Base-by-base conservation (phyloP, 2,888 invertebrate species). In the Drosophila sordidapex region DNA sequence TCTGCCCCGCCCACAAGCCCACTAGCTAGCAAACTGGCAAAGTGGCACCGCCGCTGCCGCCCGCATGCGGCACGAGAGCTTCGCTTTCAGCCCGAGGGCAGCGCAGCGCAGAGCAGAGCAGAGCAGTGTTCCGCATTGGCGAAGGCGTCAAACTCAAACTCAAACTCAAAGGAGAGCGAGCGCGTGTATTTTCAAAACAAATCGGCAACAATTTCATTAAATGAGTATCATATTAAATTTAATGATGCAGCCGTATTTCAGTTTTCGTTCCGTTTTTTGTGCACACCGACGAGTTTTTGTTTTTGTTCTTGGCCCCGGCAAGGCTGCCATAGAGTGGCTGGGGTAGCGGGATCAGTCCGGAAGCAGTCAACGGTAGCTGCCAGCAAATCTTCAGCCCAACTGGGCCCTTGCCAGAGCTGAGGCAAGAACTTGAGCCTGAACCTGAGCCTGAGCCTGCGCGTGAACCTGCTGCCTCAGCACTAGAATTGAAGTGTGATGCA, bases 221-320 rank as follows among this genome's bases (percentile, higher is more conserved):
- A 93, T 93, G 93, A 93, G 93, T 91, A 91, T 91, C 92, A 92
- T 93, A 93, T 93, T 93, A 93, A 93, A 93, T 93, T 93, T 93
- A 93, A 93, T 93, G 93, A 93, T 92, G 92, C 92, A 92, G 92
- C 92, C 93, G 93, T 93, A 93, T 93, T 93, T 93, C 92, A 93
- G 93, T 92, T 92, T 92, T 90, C 87, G 90, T 90, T 91, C 84
- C 82, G 83, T 81, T 90, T 81, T 63, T 81, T 68, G 72, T 81
- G 68, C 72, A 73, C 74, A 64, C 73, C 68, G 62, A 67, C 64
- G 71, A 69, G 62, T 82, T 89, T 87, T 89, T 84, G 85, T 80
- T 89, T 82, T 90, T 87, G 87, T 33, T 33, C 33, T 11, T 33
- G 33, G 33, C 58, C 64, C 68, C 40, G 18, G 46, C 68, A 38